Percentiles rank a stretch among this genome's conserved stretches.
These are phyloP conservation scores for Gallinago stenura DNA, from an alignment of 2,797 vertebrate species.

Conservation along the genomic window DNA sequence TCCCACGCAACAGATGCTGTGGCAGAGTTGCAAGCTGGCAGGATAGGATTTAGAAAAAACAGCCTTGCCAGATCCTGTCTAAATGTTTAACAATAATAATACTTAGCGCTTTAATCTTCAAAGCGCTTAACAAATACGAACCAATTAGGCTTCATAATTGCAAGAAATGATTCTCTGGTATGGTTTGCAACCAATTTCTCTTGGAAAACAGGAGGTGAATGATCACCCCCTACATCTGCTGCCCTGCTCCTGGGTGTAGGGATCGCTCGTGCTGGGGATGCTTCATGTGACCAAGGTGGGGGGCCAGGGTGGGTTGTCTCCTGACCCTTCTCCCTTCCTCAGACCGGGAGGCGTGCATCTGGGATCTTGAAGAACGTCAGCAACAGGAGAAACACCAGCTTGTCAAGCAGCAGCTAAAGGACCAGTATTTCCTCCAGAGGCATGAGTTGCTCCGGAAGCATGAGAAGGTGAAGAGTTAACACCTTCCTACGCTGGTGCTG, in stretches of 20 bases:
- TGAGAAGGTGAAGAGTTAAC: conserved; percentile 85
- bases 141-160: conserved; percentile 53
- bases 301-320: background rate
- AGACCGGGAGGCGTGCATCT: conserved; percentile 90
- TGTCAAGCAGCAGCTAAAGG: conserved; percentile 95
- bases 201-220: background rate
- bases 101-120: conserved; percentile 43
- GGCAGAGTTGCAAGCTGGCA: conserved; percentile 38
- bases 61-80: conserved; percentile 58
- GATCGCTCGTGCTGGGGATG: background rate
- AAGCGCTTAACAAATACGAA: conserved; percentile 47
- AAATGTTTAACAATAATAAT: conserved; percentile 69
- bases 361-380: conserved; percentile 94
- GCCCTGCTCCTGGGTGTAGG: accelerated
- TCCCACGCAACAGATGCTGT: conserved; percentile 57
- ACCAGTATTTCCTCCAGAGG: conserved; percentile 96
- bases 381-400: conserved; percentile 93
- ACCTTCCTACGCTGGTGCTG: background rate
- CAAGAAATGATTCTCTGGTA: background rate
- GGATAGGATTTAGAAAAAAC: conserved; percentile 20
- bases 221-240: background rate
- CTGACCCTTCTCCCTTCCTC: background rate
- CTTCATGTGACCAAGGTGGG: background rate
- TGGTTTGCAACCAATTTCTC: background rate
- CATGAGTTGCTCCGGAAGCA: conserved; percentile 95